phyloP scores from a whole-genome alignment of 1,140 invertebrate species.

The Spodoptera frugiperda region DNA sequence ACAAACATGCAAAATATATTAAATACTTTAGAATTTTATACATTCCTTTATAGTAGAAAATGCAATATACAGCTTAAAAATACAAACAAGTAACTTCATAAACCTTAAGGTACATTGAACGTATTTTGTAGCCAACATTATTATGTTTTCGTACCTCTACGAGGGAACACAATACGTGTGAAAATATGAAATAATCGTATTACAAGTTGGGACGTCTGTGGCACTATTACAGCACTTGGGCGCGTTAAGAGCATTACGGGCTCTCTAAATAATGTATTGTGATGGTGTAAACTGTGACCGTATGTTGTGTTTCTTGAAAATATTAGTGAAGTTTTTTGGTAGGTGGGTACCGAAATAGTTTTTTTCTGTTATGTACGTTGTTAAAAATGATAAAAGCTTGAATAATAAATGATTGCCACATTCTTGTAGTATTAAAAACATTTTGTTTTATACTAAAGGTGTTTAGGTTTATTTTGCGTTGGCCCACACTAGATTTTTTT shows the following conservation, averaged over 20 bases:
- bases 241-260: slow-evolving; percentile 62
- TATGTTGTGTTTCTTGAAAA: background rate
- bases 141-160: slow-evolving; percentile 11
- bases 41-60: background rate
- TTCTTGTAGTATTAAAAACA: too few relatives aligned
- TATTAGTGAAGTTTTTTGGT: background rate
- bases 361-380: background rate
- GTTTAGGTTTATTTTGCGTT: too few relatives aligned
- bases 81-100: background rate
- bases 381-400: too few relatives aligned
- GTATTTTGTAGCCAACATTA: slow-evolving; percentile 1
- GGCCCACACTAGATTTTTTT: too few relatives aligned
- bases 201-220: slow-evolving; percentile 42
- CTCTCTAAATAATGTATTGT: slow-evolving; percentile 62
- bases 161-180: slow-evolving; percentile 22
- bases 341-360: background rate
- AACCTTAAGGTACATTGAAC: background rate
- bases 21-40: too few relatives aligned
- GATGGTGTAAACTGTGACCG: slow-evolving; percentile 13
- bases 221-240: slow-evolving; percentile 56
- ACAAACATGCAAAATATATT: too few relatives aligned
- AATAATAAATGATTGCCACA: too few relatives aligned
- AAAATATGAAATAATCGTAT: slow-evolving; percentile 46
- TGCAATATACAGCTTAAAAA: slow-evolving; percentile 24
- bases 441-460: too few relatives aligned